Base-by-base conservation (phyloP, 2,113 vertebrate species). In the Strigops habroptila region DNA sequence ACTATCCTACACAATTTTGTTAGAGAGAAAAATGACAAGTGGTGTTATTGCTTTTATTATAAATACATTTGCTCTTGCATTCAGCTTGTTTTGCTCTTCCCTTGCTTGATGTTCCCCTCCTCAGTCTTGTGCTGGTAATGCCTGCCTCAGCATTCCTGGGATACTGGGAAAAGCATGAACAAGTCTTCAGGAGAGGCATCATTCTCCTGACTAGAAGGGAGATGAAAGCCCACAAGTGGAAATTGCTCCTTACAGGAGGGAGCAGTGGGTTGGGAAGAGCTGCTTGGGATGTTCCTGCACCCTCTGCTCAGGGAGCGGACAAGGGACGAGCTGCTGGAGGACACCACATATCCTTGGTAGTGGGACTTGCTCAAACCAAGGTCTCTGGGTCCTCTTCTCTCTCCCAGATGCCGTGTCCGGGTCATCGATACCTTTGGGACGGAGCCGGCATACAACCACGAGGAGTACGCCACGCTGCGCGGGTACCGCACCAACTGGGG, bases 401-500 rank as follows among this genome's bases (percentile, higher is more conserved):
- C 49, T 16, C 31, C 5, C 97, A 99, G 99, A 97, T 99, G 99
- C 97, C 99, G 99, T 4, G 98, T 99, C 30, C 98, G 99, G 59
- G 99, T 99, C 96, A 99, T 99, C 3, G 99, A 99, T 96, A 99
- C 99, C 31, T 99, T 99, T 5, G 99, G 99, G 67, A 99, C 99
- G 0, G 99, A 99, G 80, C 99, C 99, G 0, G 99, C 99, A 0
- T 99, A 99, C 97, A 99, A 99, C 97, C 99, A 99, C 0, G 99
- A 99, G 97, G 99, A 99, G 71, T 99, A 99, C 1, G 99, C 99
- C 96, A 99, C 99, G 0, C 97, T 99, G 91, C 98, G 99, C 0
- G 99, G 99, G 84, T 99, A 98, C 98, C 98, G 99, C 81, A 99
- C 99, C 94, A 99, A 99, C 98, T 99, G 99, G 99, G 99, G 99